Conservation (phyloP, 2,888 invertebrate species). For the Apodemia duryi region DNA sequence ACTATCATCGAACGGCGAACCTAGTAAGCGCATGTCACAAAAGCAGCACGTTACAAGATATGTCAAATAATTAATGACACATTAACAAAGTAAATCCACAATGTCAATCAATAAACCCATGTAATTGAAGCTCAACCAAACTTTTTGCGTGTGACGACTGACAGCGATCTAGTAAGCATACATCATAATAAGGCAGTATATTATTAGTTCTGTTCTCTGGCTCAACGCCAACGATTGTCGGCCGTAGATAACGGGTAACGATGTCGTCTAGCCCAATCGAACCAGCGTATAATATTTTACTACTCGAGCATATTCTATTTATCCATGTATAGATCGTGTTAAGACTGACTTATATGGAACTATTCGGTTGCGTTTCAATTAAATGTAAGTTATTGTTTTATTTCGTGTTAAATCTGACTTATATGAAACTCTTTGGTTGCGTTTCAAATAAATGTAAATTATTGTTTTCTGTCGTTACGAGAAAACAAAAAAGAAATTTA, state of each 20-base stretch:
- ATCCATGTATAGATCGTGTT: slow-evolving; percentile 5
- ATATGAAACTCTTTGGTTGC: too few species aligned
- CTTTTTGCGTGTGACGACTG: not conserved
- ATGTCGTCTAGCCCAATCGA: slow-evolving; percentile 11
- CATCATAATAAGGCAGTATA: slow-evolving; percentile 9
- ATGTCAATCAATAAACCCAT: too few species aligned
- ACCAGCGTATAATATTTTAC: slow-evolving; percentile 11
- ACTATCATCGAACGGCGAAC: not conserved
- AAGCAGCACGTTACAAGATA: too few species aligned
- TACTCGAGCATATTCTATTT: slow-evolving; percentile 2
- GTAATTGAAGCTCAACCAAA: too few species aligned
- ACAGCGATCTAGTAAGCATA: not conserved
- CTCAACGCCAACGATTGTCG: slow-evolving; percentile 1
- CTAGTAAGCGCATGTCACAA: too few species aligned
- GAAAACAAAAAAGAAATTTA: too few species aligned
- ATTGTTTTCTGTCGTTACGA: too few species aligned
- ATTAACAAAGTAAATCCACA: not conserved
- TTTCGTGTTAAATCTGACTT: too few species aligned
- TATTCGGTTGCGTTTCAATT: not conserved
- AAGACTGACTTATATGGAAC: not conserved
- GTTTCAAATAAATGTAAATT: too few species aligned
- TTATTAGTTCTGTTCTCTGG: slow-evolving; percentile 4
- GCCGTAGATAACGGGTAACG: slow-evolving; percentile 3
- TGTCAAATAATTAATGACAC: too few species aligned
- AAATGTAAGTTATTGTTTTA: too few species aligned